These are phyloP conservation scores for Megaleporinus macrocephalus DNA, from an alignment of 2,113 vertebrate genomes.

Conservation along the genomic window DNA sequence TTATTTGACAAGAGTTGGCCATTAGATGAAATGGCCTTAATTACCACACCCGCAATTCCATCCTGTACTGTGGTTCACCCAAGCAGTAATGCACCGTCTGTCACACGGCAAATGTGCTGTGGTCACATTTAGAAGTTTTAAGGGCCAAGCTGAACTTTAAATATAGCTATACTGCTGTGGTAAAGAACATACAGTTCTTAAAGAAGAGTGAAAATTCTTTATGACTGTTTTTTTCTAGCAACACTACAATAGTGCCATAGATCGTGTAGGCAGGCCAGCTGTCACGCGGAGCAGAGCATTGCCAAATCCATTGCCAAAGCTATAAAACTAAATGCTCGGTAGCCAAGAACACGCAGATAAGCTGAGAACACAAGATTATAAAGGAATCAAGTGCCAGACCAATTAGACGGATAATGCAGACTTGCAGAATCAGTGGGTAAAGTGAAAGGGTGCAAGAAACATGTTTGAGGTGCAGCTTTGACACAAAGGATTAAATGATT, in stretches of 20 bases:
- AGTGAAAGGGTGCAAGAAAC: conserved; percentile 1
- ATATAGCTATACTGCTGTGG: background rate
- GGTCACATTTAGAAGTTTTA: conserved; percentile 9
- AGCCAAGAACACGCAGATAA: conserved; percentile 45
- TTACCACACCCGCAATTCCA: background rate
- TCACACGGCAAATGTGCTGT: background rate
- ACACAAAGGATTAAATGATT: background rate
- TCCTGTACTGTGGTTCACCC: background rate
- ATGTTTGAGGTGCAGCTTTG: background rate
- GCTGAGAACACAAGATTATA: conserved; percentile 33
- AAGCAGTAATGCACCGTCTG: background rate
- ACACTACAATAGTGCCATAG: conserved; percentile 26
- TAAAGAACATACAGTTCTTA: background rate
- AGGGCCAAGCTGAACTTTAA: conserved; percentile 1
- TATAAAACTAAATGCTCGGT: conserved; percentile 43
- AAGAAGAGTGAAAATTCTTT: background rate
- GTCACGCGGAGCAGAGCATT: conserved; percentile 10
- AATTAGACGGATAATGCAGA: conserved; percentile 32
- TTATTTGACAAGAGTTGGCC: conserved; percentile 15
- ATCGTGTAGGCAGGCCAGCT: conserved; percentile 45
- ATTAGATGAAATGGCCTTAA: conserved; percentile 1
- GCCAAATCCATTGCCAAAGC: conserved; percentile 40
- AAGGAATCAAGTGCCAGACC: conserved; percentile 16
- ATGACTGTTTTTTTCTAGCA: background rate
- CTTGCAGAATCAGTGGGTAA: background rate